These are phyloP conservation scores for Sarcoramphus papa DNA, from an alignment of 2,797 vertebrate species.

Conservation along the genomic window DNA sequence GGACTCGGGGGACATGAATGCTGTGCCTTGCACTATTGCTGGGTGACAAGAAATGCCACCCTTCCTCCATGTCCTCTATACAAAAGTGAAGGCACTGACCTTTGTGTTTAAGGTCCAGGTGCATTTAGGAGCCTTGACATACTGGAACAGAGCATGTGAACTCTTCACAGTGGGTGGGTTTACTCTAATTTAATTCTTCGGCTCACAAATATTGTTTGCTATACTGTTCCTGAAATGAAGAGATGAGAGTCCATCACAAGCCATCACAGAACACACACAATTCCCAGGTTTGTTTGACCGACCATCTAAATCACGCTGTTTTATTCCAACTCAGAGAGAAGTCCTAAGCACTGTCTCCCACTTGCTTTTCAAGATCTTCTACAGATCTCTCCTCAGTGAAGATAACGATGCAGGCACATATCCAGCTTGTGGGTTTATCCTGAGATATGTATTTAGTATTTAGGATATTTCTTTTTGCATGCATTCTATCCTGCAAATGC, in stretches of 20 bases:
- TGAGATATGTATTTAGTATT: background rate
- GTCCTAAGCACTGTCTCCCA: background rate
- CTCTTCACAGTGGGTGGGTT: background rate
- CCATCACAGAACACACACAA: background rate
- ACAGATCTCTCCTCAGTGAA: background rate
- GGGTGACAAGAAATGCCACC: background rate
- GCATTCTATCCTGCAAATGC: background rate
- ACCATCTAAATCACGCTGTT: background rate
- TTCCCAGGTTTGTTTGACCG: background rate
- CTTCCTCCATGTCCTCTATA: background rate
- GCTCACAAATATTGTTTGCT: background rate
- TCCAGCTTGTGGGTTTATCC: background rate
- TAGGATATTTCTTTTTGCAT: background rate
- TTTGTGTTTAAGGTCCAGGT: background rate
- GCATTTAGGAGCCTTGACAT: background rate
- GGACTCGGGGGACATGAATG: background rate
- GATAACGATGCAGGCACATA: rapidly evolving
- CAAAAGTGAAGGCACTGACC: background rate
- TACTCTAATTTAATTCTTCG: background rate
- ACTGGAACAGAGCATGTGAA: background rate
- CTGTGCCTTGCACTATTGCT: background rate
- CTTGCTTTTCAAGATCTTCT: background rate
- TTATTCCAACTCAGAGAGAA: background rate
- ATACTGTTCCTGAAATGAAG: background rate
- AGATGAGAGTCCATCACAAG: background rate